Conservation (phyloP, 2,797 vertebrate species). For the Pipistrellus pygmaeus region DNA sequence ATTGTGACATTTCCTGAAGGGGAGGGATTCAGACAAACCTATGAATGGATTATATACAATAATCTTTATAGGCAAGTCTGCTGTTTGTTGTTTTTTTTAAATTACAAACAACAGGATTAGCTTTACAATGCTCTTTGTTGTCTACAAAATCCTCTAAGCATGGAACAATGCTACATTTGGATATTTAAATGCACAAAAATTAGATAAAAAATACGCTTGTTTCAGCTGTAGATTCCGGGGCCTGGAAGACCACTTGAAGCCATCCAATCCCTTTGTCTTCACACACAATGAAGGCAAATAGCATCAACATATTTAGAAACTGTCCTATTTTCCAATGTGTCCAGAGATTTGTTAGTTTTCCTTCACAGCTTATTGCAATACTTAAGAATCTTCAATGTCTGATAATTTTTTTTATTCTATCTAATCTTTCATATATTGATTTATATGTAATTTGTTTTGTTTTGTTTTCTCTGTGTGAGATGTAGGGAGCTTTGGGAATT, state of each 20-base stretch:
- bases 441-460: not conserved
- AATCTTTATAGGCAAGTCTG: constrained; percentile 7
- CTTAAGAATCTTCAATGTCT: not conserved
- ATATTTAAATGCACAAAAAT: not conserved
- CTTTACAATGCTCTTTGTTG: not conserved
- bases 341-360: not conserved
- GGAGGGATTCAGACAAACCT: not conserved
- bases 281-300: not conserved
- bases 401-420: not conserved
- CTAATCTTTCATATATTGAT: not conserved
- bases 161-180: not conserved
- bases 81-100: not conserved
- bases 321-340: not conserved
- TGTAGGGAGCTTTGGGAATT: not conserved
- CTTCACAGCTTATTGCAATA: not conserved
- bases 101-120: not conserved
- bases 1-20: constrained; percentile 21
- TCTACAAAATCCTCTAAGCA: not conserved
- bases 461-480: not conserved
- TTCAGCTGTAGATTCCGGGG: not conserved
- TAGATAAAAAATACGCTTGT: not conserved
- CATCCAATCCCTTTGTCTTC: not conserved
- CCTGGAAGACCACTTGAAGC: not conserved
- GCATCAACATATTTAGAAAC: not conserved
- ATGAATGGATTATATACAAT: constrained; percentile 31